A percentile compares a stretch with the other conserved stretches of the same genome.
phyloP scores from a whole-genome alignment of 1,140 invertebrate genomes.

The Parapsyche elsis region DNA sequence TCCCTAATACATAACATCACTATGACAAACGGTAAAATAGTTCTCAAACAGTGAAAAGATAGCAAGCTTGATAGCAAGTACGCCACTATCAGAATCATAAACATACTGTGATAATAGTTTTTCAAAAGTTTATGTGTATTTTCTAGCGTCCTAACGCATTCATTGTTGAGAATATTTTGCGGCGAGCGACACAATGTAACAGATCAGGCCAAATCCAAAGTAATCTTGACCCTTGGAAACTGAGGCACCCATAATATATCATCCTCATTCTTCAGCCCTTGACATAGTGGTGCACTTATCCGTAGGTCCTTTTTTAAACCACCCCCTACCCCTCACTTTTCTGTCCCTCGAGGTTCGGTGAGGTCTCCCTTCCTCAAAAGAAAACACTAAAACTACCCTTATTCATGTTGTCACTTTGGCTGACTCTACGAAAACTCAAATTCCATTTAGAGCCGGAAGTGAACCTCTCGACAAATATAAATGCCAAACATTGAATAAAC shows the following conservation, averaged over 20 bases:
- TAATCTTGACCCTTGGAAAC: constrained; percentile 25
- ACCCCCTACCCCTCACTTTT: neutral
- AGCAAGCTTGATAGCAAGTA: too few relatives aligned
- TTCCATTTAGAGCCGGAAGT: neutral
- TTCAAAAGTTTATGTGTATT: too few relatives aligned
- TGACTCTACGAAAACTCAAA: constrained; percentile 1
- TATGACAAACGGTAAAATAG: too few relatives aligned
- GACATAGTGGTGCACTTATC: constrained; percentile 31
- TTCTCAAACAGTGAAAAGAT: too few relatives aligned
- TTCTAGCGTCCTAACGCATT: too few relatives aligned
- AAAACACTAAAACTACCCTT: constrained; percentile 32
- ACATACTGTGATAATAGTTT: too few relatives aligned
- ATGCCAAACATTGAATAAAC: neutral
- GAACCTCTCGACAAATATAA: neutral
- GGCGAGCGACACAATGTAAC: constrained; percentile 3
- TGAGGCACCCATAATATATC: constrained; percentile 18
- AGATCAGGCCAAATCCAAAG: constrained; percentile 16
- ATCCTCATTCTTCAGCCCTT: constrained; percentile 24
- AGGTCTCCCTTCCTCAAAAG: neutral
- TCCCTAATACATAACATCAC: too few relatives aligned
- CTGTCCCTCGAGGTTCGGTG: neutral
- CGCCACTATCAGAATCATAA: too few relatives aligned
- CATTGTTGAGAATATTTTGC: too few relatives aligned
- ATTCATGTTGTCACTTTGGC: constrained; percentile 22
- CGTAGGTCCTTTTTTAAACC: constrained; percentile 2